Percentiles rank a stretch among this genome's conserved stretches.
phyloP scores from a whole-genome alignment of 2,797 vertebrate genomes.

The Xyrichtys novacula region DNA sequence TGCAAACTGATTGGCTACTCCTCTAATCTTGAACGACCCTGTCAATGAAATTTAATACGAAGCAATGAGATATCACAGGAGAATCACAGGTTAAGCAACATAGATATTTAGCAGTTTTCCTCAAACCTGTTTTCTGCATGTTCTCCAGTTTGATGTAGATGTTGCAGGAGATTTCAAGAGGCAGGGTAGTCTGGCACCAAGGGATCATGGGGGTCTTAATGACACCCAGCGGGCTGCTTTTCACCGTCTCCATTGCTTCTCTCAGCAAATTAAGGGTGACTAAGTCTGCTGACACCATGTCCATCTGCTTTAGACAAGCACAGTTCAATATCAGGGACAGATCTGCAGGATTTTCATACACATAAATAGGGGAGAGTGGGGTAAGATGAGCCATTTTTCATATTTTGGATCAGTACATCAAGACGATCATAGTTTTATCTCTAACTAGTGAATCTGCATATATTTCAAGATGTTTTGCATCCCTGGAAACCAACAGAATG shows the following conservation, averaged over 20 bases:
- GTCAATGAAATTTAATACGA: conserved; percentile 10
- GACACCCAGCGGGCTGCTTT: conserved; percentile 81
- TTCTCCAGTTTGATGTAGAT: conserved; percentile 86
- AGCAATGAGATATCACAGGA: not conserved
- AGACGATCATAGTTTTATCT: no score
- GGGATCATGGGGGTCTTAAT: conserved; percentile 83
- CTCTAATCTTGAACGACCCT: conserved; percentile 89
- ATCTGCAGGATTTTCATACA: no score
- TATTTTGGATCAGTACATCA: no score
- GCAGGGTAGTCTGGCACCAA: conserved; percentile 80
- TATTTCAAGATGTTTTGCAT: no score
- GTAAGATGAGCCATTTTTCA: no score
- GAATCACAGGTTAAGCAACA: not conserved
- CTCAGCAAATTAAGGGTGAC: conserved; percentile 79
- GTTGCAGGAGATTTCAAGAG: conserved; percentile 60
- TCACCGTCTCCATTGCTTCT: conserved; percentile 80
- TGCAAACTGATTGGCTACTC: conserved; percentile 86
- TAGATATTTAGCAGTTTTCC: not conserved
- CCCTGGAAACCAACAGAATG: no score
- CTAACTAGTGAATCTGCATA: no score
- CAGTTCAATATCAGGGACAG: not conserved
- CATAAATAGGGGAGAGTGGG: no score
- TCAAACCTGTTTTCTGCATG: conserved; percentile 85
- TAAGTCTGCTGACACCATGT: conserved; percentile 54
- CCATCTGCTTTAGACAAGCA: conserved; percentile 69